Conservation (phyloP, 2,113 vertebrate genomes). For the Lichenostomus cassidix region DNA sequence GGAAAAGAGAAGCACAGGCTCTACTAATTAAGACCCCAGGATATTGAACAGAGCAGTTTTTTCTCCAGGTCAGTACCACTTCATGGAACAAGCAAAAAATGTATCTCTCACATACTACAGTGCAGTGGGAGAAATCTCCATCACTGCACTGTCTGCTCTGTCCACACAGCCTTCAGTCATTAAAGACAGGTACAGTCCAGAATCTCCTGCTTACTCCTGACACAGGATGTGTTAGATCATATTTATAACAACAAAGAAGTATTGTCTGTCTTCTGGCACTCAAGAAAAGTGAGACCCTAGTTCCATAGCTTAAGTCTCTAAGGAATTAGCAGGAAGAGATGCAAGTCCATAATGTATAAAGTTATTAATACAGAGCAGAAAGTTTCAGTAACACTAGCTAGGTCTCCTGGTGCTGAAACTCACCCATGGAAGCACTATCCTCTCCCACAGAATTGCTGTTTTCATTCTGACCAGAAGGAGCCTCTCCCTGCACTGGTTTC, state of each 20-base stretch:
- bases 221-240: neutral
- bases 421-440: conserved; percentile 67
- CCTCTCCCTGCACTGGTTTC: conserved; percentile 71
- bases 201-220: neutral
- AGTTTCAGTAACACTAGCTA: neutral
- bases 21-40: neutral
- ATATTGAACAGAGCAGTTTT: neutral
- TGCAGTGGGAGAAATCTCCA: neutral
- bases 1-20: neutral
- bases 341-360: neutral
- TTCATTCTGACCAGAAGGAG: conserved; percentile 61
- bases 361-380: neutral
- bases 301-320: neutral
- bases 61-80: neutral
- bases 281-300: neutral
- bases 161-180: neutral
- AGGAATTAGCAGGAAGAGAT: neutral
- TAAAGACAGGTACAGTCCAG: neutral
- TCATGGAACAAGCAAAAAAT: neutral
- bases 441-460: conserved; percentile 67
- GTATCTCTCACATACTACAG: neutral
- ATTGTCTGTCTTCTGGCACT: neutral
- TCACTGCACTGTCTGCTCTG: neutral
- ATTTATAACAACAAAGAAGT: neutral
- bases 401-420: conserved; percentile 17